Evolutionary conservation across 1,140 invertebrate genomes (phyloP), one percentile per base, ranked within the genome.

Genomic region (Pemphigus obesinymphae): DNA sequence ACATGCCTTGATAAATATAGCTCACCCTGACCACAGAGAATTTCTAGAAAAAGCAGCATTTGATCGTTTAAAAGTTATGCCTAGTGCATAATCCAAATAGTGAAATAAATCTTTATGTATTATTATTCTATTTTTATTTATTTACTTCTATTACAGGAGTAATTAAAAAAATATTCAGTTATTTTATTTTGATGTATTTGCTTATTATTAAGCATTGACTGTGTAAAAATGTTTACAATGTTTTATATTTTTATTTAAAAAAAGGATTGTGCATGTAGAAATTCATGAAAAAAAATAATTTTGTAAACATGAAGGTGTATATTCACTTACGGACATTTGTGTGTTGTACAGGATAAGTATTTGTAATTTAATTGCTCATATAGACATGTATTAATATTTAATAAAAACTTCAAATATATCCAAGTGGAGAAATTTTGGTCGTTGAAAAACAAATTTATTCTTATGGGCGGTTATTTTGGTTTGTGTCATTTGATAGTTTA

Each of bases 1-100:
- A 1, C 92, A 96, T 86, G 95, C 93, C 82, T 89, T 98, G 0
- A 98, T 98, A 84, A 90, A 94, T 82, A 92, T 98, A 61, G 92
- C 96, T 0, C 96, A 97, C 88, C 96, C 97, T 0, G 91, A 96
- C 86, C 94, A 97, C 84, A 90, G 96, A 76, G 93, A 95, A 86
- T 85, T 87, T 0, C 88, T 98, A 10, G 96, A 98, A 87, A 97
- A 96, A 87, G 92, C 92, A 3, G 94, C 95, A 8, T 97, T 92
- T 86, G 94, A 97, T 85, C 89, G 96, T 80, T 89, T 97, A 0
- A 95, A 96, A 87, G 90, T 90, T 76, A 96, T 96, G 93, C 96
- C 96, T 1, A 90, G 91, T 82, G 89, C 89, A 84, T 91, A 88
- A 78, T 7, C 2, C 40, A 4, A 37, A 20, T 29, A 68, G 43